phyloP scores from a whole-genome alignment of 2,888 invertebrate species.

The Craniophora ligustri region DNA sequence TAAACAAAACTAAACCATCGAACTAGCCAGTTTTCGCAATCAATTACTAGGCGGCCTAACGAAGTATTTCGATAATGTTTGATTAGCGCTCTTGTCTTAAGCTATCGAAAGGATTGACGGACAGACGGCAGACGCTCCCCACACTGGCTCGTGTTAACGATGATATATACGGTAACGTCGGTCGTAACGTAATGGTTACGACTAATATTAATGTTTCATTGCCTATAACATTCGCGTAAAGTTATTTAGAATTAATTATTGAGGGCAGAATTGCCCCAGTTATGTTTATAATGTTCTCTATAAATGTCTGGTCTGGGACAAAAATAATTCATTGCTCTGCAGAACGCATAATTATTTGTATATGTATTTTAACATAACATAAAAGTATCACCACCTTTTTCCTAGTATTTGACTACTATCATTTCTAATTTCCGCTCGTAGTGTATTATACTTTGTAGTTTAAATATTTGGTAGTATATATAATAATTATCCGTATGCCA shows the following conservation, averaged over 20 bases:
- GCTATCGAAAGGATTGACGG: background rate
- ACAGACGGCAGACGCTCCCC: background rate
- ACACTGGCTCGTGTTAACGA: conserved; percentile 41
- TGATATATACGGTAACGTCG: conserved; percentile 29
- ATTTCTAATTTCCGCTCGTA: too few species aligned
- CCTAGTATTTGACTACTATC: too few species aligned
- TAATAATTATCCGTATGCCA: too few species aligned
- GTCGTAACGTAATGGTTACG: conserved; percentile 40
- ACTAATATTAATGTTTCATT: conserved; percentile 44
- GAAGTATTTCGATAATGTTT: conserved; percentile 64
- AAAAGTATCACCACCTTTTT: too few species aligned
- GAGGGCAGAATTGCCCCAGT: conserved; percentile 15
- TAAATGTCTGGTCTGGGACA: too few species aligned
- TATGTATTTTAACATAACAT: too few species aligned
- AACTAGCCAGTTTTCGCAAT: conserved; percentile 50
- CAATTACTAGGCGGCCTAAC: conserved; percentile 60
- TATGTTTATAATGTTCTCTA: conserved; percentile 9
- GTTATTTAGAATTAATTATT: conserved; percentile 47
- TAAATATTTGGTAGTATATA: too few species aligned
- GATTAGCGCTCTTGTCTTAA: conserved; percentile 61
- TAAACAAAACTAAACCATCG: background rate
- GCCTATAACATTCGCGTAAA: conserved; percentile 47
- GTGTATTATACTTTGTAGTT: too few species aligned
- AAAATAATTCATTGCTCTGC: too few species aligned
- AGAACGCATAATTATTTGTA: background rate